Percentiles rank a stretch among this genome's conserved stretches.
Conservation (phyloP, 2,888 invertebrate species). For the Branchellion lobata region DNA sequence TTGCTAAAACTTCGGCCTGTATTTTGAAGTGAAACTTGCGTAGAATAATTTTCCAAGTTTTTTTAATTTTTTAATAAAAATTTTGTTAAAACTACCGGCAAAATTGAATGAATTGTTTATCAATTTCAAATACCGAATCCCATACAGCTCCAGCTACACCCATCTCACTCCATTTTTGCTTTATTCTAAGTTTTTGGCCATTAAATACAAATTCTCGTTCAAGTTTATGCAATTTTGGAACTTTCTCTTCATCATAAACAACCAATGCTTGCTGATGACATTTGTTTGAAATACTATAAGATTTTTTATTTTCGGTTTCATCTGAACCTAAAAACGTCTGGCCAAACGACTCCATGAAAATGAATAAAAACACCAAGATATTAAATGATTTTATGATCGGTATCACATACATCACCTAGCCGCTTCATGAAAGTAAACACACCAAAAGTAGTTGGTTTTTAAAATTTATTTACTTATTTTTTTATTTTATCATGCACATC, state of each 20-base stretch:
- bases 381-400: too few species aligned
- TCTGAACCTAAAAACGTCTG: not conserved
- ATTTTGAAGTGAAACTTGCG: conserved; percentile 40
- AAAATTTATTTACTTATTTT: too few species aligned
- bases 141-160: conserved; percentile 62
- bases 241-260: conserved; percentile 45
- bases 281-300: not conserved
- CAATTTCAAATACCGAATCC: conserved; percentile 57
- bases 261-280: conserved; percentile 44
- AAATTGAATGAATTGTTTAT: not conserved
- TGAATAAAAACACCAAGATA: too few species aligned
- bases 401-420: too few species aligned
- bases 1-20: conserved; percentile 59
- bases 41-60: not conserved
- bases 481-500: too few species aligned
- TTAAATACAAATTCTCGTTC: conserved; percentile 46
- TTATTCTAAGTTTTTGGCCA: conserved; percentile 50
- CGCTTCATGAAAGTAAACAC: too few species aligned
- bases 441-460: too few species aligned
- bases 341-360: not conserved
- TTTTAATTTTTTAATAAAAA: not conserved
- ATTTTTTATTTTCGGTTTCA: not conserved
- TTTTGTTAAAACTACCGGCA: too few species aligned
- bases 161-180: conserved; percentile 57
- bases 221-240: conserved; percentile 45